A percentile compares a stretch with the other conserved stretches of the same genome.
phyloP scores from a whole-genome alignment of 1,140 invertebrate genomes.

The Apis laboriosa region DNA sequence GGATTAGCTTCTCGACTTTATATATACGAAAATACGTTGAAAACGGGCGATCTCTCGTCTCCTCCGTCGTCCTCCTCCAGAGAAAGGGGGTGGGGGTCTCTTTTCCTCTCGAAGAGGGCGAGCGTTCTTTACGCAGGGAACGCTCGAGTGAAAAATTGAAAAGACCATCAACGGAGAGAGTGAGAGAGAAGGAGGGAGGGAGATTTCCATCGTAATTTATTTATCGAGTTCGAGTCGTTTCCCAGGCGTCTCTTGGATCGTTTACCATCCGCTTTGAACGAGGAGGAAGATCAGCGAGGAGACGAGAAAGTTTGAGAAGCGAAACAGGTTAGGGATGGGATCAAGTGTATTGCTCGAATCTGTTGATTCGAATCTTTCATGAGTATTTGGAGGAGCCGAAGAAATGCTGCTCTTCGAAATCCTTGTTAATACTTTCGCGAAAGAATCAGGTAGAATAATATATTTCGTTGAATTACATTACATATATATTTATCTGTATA shows the following conservation, averaged over 20 bases:
- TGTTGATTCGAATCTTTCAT: too few relatives aligned
- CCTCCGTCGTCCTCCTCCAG: too few relatives aligned
- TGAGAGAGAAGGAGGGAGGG: too few relatives aligned
- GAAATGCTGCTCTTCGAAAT: too few relatives aligned
- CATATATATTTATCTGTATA: too few relatives aligned
- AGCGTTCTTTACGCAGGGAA: neutral
- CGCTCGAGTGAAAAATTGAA: conserved; percentile 5
- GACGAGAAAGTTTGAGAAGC: conserved; percentile 1
- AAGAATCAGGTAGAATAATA: too few relatives aligned
- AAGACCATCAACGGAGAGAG: too few relatives aligned
- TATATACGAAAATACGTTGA: conserved; percentile 29
- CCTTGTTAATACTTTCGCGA: too few relatives aligned
- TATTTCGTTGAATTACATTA: too few relatives aligned
- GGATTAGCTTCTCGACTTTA: conserved; percentile 44
- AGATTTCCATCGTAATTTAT: conserved; percentile 9
- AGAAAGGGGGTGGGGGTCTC: neutral
- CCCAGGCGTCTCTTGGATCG: neutral
- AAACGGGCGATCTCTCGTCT: neutral
- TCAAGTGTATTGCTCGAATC: neutral
- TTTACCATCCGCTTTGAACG: conserved; percentile 5
- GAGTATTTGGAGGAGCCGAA: too few relatives aligned
- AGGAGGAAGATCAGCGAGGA: neutral
- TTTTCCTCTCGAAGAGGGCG: neutral
- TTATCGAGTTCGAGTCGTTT: neutral
- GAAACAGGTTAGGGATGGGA: too few relatives aligned